Evolutionary conservation across 2,797 vertebrate species (phyloP).

Genomic region (Chaenodraco wilsoni): DNA sequence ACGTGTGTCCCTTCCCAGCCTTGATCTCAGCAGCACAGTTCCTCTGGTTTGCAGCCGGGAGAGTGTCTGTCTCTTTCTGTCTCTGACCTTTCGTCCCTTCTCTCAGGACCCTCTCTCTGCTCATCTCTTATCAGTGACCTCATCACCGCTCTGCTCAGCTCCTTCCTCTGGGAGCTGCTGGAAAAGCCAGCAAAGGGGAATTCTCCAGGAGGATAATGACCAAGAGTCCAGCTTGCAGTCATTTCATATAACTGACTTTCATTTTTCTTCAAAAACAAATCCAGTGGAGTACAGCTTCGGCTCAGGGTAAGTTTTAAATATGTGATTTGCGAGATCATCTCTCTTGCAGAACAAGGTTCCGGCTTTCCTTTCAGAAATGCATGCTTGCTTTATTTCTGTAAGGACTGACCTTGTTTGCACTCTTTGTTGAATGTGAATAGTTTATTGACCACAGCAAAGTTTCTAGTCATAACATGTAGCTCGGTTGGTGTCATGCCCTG

Average conservation of each 20-base stretch:
- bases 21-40: constrained; percentile 75
- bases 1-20: constrained; percentile 79
- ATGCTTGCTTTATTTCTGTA: not conserved
- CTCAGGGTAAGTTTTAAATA: constrained; percentile 76
- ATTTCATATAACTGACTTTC: constrained; percentile 52
- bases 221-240: constrained; percentile 59
- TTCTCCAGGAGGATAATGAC: constrained; percentile 80
- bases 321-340: not conserved
- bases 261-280: constrained; percentile 52
- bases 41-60: constrained; percentile 74
- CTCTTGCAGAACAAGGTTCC: constrained; percentile 7
- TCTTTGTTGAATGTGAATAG: constrained; percentile 25
- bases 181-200: constrained; percentile 53
- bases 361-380: constrained; percentile 9
- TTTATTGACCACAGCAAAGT: constrained; percentile 25
- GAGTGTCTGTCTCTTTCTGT: constrained; percentile 63
- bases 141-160: constrained; percentile 51
- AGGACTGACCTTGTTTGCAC: constrained; percentile 31
- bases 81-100: constrained; percentile 46
- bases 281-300: constrained; percentile 74
- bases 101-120: constrained; percentile 50
- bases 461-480: constrained; percentile 41
- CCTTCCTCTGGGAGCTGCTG: constrained; percentile 68
- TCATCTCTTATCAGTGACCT: constrained; percentile 50
- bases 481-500: constrained; percentile 44